Evolutionary conservation across 2,888 invertebrate genomes (phyloP).

Genomic region (Macropis europaea): DNA sequence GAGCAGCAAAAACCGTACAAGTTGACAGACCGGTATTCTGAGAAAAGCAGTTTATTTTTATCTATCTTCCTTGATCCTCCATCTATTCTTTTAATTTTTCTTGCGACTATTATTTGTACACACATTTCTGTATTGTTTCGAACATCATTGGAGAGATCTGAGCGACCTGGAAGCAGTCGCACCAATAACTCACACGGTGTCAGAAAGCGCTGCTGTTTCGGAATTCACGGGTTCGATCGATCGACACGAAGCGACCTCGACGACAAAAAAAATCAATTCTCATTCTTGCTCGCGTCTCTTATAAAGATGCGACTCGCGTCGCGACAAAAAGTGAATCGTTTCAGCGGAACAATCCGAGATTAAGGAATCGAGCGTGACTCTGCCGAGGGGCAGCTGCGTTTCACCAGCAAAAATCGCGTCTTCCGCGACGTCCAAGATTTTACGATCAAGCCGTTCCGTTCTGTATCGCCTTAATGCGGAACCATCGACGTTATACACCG

Average conservation of each 20-base stretch:
- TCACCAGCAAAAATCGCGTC: constrained; percentile 43
- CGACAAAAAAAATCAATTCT: constrained; percentile 28
- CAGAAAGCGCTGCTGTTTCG: no score
- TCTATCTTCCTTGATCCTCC: no score
- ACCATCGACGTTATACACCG: constrained; percentile 51
- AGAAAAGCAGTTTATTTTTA: no score
- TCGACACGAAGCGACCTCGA: constrained; percentile 2
- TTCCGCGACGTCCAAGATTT: constrained; percentile 55
- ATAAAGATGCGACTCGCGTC: neutral
- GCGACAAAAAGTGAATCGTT: constrained; percentile 16
- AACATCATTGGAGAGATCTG: no score
- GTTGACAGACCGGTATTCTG: no score
- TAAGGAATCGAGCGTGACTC: constrained; percentile 47
- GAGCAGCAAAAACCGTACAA: no score
- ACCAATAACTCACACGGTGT: no score
- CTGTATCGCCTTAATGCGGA: constrained; percentile 56
- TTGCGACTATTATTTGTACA: no score
- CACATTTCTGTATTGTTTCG: no score
- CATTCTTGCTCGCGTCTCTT: constrained; percentile 9
- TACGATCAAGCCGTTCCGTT: constrained; percentile 52
- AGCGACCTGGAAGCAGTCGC: no score
- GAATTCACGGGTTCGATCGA: neutral
- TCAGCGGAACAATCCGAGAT: constrained; percentile 33
- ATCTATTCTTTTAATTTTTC: no score
- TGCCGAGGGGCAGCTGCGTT: constrained; percentile 46